Evolutionary conservation across 2,797 vertebrate genomes (phyloP).

Genomic region (Amblyraja radiata): DNA sequence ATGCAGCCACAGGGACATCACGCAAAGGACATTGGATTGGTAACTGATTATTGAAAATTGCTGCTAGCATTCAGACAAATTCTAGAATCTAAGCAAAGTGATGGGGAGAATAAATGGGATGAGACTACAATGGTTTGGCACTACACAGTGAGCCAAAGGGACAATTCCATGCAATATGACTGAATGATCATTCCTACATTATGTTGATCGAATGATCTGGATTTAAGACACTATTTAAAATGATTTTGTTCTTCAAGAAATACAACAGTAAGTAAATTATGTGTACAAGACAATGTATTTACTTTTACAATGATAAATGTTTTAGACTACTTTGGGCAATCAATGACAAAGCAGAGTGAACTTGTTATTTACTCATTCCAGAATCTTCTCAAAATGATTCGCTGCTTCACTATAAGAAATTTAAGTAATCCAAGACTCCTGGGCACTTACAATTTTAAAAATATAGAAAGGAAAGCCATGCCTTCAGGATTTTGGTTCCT

Average conservation of each 20-base stretch:
- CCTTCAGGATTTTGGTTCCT: slow-evolving; percentile 7
- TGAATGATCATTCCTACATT: neutral
- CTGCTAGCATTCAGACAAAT: no score
- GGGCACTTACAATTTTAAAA: neutral
- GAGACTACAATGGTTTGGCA: no score
- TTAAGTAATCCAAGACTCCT: neutral
- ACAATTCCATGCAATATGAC: no score
- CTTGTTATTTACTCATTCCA: neutral
- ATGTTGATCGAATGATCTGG: neutral
- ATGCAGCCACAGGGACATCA: no score
- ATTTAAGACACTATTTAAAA: neutral
- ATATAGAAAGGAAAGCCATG: neutral
- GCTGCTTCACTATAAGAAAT: neutral
- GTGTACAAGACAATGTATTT: neutral
- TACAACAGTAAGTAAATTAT: neutral
- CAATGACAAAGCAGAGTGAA: neutral
- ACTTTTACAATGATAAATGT: neutral
- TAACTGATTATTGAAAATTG: no score
- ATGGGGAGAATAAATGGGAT: no score
- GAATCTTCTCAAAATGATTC: neutral
- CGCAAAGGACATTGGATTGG: no score
- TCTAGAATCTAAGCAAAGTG: no score
- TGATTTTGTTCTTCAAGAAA: neutral
- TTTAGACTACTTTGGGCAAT: neutral
- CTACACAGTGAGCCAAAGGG: no score